Base-by-base conservation (phyloP, 2,888 invertebrate species). In the Rapana venosa region DNA sequence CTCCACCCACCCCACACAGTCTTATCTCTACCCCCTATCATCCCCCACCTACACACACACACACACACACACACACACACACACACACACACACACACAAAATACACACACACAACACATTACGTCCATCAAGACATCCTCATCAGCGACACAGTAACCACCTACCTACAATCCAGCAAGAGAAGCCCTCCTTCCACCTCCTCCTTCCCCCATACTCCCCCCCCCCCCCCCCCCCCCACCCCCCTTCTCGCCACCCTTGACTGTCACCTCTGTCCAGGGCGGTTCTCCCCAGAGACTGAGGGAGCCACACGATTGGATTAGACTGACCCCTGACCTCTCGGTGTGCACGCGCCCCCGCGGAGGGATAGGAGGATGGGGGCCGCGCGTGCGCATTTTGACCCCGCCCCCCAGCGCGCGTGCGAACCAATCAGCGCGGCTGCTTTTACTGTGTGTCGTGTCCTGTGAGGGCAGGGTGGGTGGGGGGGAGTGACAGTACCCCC, bases 371-470 rank as follows among this genome's bases (percentile, higher is more conserved):
- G n/a, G 81, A 11, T 66, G 70, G 66, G 91, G 92, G 88, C 88
- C 84, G 87, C 30, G 88, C 79, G 87, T 61, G 87, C 87, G 86
- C 86, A 47, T 61, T 58, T 15, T 47, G 77, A 30, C 79, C 90
- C 90, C 70, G 90, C 89, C 91, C 47, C 47, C 47, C 47, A 47
- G 47, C 91, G 88, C 32, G 47, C 84, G n/a, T 47, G 83, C 91
- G 47, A 92, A 91, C 94, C 95, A 95, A 95, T 95, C 47, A 88
- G 94, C 91, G 92, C 88, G 83, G 83, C 91, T 90, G 93, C 93
- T 87, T 92, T 88, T 95, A 97, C 96, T 96, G 97, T 97, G 95
- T 97, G 47, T 97, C 96, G 97, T 97, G 97, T 97, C 95, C 95
- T 96, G 20, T 26, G 66, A 17, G 20, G 20, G 17, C 13, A 26